Percentiles rank a stretch among this genome's conserved stretches.
These are phyloP conservation scores for Drosophila testacea DNA, from an alignment of 2,888 invertebrate species.

Conservation along the genomic window DNA sequence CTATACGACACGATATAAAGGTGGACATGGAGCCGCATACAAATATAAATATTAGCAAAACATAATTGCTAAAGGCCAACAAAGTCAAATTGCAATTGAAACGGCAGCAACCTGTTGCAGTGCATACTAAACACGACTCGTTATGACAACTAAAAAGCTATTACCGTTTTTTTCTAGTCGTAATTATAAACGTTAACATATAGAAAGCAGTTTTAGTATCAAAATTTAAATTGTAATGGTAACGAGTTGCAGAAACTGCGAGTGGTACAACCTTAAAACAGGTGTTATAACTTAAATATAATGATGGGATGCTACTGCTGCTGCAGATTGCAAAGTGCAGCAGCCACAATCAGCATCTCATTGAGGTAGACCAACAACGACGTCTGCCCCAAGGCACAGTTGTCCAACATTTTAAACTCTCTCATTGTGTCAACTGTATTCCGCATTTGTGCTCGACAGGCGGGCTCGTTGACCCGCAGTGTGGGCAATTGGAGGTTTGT, in stretches of 20 bases:
- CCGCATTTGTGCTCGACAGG: conserved; percentile 83
- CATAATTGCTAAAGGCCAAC: conserved; percentile 20
- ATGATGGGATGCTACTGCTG: conserved; percentile 62
- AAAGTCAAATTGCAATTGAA: conserved; percentile 27
- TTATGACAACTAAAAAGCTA: conserved; percentile 15
- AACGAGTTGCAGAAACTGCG: conserved; percentile 18
- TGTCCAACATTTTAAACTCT: conserved; percentile 82
- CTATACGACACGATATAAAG: conserved; percentile 5
- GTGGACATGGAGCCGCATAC: conserved; percentile 12
- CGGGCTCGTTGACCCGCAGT: conserved; percentile 78
- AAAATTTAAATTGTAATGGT: conserved; percentile 20
- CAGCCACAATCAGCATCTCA: conserved; percentile 83
- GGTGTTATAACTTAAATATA: conserved; percentile 27
- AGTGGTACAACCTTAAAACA: conserved; percentile 45
- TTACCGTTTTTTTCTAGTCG: background rate
- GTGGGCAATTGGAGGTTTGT: conserved; percentile 77
- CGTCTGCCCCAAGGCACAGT: conserved; percentile 80
- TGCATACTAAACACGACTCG: conserved; percentile 34
- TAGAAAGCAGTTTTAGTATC: conserved; percentile 5
- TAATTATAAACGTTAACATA: conserved; percentile 5
- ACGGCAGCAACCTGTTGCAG: conserved; percentile 32
- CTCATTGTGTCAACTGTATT: conserved; percentile 78
- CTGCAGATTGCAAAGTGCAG: conserved; percentile 83
- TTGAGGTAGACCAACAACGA: conserved; percentile 82
- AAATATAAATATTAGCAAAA: conserved; percentile 39